Evolutionary conservation across 37 sponge, comb jelly and placozoan species (phyloP), one percentile per base, ranked within the genome.

Genomic region (Ephydatia muelleri): DNA sequence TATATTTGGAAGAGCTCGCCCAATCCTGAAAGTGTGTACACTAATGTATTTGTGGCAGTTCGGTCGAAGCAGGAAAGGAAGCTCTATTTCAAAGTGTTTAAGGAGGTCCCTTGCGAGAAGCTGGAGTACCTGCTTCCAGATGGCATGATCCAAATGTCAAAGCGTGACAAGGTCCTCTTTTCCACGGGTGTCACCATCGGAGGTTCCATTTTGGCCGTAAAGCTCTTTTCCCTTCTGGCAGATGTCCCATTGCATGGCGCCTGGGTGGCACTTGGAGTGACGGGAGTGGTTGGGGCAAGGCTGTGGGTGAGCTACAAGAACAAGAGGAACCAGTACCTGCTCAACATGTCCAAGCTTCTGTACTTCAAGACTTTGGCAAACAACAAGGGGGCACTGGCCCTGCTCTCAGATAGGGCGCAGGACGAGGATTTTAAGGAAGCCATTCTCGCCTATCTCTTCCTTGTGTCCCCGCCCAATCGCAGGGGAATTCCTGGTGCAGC

Each of bases 391-490:
- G 96, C 96, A 3, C 74, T 95, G 37, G 82, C 96, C 1, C 72
- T 92, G 25, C 79, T 95, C 8, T 38, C 84, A 22, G 98, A 97
- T 68, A 32, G 96, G 77, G 96, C 96, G 16, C 85, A 82, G 36
- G 96, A 97, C 68, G 96, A 95, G 74, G 86, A 89, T 68, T 84
- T 93, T 72, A 97, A 97, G 75, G 94, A 97, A 49, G 86, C 89
- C 37, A 33, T 97, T 1, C 87, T 97, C 14, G 94, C 92, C 0
- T 97, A 97, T 74, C 37, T 65, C 2, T 95, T 95, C 76, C 75
- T 95, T 3, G 77, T 97, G 37, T 78, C 85, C 57, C 88, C 88
- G 25, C 88, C 81, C 2, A 95, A 95, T 64, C 80, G 88, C 14
- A 70, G 88, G 30, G 93, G 91, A 0, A 49, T 90, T 27, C 91